A percentile compares a stretch with the other conserved stretches of the same genome.
phyloP scores from a whole-genome alignment of 2,797 vertebrate species.

The Falco columbarius region DNA sequence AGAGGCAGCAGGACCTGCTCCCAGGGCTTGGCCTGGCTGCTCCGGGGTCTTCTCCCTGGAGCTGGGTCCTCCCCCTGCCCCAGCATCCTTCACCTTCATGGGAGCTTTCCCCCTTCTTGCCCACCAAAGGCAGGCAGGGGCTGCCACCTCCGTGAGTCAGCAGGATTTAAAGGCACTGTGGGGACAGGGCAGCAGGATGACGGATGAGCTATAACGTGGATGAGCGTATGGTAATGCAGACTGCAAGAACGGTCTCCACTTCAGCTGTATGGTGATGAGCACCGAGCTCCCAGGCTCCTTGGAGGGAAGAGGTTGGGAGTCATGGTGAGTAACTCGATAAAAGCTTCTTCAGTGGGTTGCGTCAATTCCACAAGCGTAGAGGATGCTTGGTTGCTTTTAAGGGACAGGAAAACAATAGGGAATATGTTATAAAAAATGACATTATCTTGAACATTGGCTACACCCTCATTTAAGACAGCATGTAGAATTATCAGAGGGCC shows the following conservation, averaged over 20 bases:
- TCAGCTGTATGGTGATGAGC: not conserved
- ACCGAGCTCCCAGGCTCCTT: constrained; percentile 9
- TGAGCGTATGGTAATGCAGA: constrained; percentile 28
- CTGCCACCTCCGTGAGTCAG: not conserved
- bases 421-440: constrained; percentile 54
- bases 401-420: constrained; percentile 40
- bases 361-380: not conserved
- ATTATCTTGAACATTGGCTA: constrained; percentile 47
- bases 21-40: not conserved
- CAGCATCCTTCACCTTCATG: rapidly evolving
- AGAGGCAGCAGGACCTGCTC: not conserved
- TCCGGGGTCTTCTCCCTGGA: not conserved
- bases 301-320: constrained; percentile 63
- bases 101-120: not conserved
- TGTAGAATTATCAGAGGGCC: constrained; percentile 21
- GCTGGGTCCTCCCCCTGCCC: not conserved
- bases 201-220: not conserved
- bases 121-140: rapidly evolving
- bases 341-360: constrained; percentile 55
- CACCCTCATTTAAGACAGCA: constrained; percentile 14
- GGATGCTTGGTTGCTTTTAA: constrained; percentile 58
- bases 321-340: constrained; percentile 60
- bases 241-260: constrained; percentile 45
- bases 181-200: constrained; percentile 18
- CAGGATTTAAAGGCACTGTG: not conserved